Evolutionary conservation across 2,797 vertebrate species (phyloP).

Genomic region (Pipistrellus pipistrellus): DNA sequence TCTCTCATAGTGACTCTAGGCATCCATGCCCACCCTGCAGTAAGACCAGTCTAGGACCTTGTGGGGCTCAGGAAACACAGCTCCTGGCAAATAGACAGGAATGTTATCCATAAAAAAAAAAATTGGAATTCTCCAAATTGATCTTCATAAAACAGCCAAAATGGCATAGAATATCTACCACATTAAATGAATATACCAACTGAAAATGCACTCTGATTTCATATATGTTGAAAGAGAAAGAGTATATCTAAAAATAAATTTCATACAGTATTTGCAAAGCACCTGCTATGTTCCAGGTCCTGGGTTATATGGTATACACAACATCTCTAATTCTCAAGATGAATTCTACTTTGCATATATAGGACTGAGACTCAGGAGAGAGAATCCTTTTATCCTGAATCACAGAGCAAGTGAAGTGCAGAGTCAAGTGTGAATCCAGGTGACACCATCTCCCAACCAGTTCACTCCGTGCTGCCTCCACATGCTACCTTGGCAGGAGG

Average conservation of each 20-base stretch:
- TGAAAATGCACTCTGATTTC: constrained; percentile 25
- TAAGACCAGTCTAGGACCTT: not conserved
- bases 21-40: not conserved
- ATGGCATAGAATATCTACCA: not conserved
- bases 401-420: not conserved
- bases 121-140: constrained; percentile 14
- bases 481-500: not conserved
- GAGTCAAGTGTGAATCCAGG: not conserved
- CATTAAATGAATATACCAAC: not conserved
- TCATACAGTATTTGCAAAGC: not conserved
- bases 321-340: not conserved
- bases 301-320: not conserved
- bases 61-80: not conserved
- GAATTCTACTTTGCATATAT: not conserved
- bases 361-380: not conserved
- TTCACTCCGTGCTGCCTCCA: not conserved
- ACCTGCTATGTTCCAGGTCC: not conserved
- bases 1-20: not conserved
- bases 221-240: not conserved
- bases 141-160: not conserved
- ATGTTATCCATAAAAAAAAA: not conserved
- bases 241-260: not conserved
- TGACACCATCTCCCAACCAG: not conserved
- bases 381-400: not conserved
- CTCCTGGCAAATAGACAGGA: not conserved